Base-by-base conservation (phyloP, 1,140 invertebrate species). In the Stenopsyche tienmushanensis region DNA sequence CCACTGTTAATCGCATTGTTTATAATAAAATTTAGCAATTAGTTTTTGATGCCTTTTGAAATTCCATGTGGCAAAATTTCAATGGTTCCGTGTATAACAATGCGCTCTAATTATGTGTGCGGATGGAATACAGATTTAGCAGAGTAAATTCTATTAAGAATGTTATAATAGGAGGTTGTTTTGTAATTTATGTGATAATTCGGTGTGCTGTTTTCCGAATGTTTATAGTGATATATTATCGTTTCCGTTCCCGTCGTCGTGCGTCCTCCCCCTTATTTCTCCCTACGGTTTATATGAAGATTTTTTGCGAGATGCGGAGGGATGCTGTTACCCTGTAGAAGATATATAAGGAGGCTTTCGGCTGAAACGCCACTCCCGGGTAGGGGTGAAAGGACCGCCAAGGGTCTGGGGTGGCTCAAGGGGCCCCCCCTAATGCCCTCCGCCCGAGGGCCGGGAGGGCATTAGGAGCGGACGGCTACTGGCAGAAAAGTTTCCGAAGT, bases 401-500 rank as follows among this genome's bases (percentile, higher is more conserved):
- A 42, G 60, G 60, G 26, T 20, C 26, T 26, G 44, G 29, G 18
- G 59, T 15, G 45, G 21, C 24, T 47, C 17, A 47, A 34, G 42
- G 58, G 44, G 44, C 3, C 8, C 45, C 5, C n/a, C n/a, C n/a
- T n/a, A n/a, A n/a, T n/a, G n/a, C 34, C 5, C 7, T 60, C 25
- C 29, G 29, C 29, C 29, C 13, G 29, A 34, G 29, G 29, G 29
- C 29, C 60, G 45, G 60, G 47, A 53, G 60, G 60, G 45, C 60
- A 52, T 62, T 62, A 62, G 57, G 42, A 20, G 29, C 57, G 5
- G 57, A 60, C 41, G 41, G 57, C 41, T 44, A 26, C 57, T 57
- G 53, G 42, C 42, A 60, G 57, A 60, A 62, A 66, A 62, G 53
- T 53, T 52, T 60, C 64, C 44, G n/a, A 60, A 62, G 65, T 66